Percentiles rank a stretch among this genome's conserved stretches.
These are phyloP conservation scores for Clarias gariepinus DNA, from an alignment of 2,113 vertebrate species.

Conservation along the genomic window DNA sequence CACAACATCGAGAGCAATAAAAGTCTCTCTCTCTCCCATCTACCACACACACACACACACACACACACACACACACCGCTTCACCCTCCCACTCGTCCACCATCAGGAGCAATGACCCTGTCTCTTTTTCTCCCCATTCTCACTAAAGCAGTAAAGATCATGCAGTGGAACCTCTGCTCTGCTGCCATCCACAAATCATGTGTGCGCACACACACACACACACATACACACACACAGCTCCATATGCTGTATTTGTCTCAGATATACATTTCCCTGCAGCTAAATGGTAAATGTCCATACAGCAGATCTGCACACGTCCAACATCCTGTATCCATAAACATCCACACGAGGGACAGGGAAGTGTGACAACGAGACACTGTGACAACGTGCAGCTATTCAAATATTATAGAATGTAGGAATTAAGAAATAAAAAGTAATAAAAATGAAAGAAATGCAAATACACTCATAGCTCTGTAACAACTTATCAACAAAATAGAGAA, in stretches of 20 bases:
- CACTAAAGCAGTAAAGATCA: constrained; percentile 64
- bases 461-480: background rate
- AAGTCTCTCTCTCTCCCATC: background rate
- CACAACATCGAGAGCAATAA: background rate
- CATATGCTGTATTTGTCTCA: background rate
- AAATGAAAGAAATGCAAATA: too few species aligned
- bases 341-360: too few species aligned
- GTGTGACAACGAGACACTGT: too few species aligned
- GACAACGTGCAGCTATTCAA: background rate
- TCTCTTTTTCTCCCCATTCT: constrained; percentile 48
- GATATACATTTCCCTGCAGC: background rate
- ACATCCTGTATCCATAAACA: background rate
- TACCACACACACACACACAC: background rate
- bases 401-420: background rate
- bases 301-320: background rate
- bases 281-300: background rate
- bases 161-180: constrained; percentile 62
- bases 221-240: background rate
- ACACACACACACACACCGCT: background rate
- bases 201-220: background rate
- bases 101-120: constrained; percentile 34
- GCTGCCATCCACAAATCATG: constrained; percentile 45
- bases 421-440: background rate
- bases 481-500: background rate
- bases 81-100: background rate